phyloP scores from a whole-genome alignment of 2,113 vertebrate species.

The Notarius lentiginosus region DNA sequence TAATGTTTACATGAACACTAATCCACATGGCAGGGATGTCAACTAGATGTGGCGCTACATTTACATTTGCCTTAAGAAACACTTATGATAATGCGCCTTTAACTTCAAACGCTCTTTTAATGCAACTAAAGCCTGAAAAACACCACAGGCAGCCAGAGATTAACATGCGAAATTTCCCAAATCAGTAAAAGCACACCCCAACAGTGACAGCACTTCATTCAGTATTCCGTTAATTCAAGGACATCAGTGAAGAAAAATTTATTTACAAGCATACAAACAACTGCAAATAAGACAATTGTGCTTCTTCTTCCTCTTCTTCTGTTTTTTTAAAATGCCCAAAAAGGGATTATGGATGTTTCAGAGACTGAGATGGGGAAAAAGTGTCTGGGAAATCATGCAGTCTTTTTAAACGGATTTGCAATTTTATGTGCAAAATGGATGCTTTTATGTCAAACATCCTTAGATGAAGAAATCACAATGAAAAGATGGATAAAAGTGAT shows the following conservation, averaged over 20 bases:
- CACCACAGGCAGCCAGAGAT: constrained; percentile 19
- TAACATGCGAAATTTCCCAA: neutral
- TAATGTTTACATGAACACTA: neutral
- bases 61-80: constrained; percentile 34
- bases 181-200: neutral
- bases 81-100: constrained; percentile 20
- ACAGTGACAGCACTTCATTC: constrained; percentile 2
- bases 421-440: neutral
- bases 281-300: constrained; percentile 35
- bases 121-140: constrained; percentile 11
- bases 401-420: constrained; percentile 27
- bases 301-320: neutral
- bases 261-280: constrained; percentile 36
- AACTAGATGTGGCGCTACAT: neutral
- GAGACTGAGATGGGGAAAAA: constrained; percentile 4
- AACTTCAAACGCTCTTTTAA: constrained; percentile 31
- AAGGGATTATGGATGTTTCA: constrained; percentile 24
- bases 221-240: constrained; percentile 37
- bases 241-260: constrained; percentile 24
- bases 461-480: neutral
- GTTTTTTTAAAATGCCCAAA: neutral
- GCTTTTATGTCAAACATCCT: constrained; percentile 12
- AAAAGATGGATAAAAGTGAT: constrained; percentile 7
- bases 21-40: neutral
- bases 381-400: constrained; percentile 18